These are phyloP conservation scores for Atta texana DNA, from an alignment of 1,140 invertebrate genomes.

Conservation along the genomic window DNA sequence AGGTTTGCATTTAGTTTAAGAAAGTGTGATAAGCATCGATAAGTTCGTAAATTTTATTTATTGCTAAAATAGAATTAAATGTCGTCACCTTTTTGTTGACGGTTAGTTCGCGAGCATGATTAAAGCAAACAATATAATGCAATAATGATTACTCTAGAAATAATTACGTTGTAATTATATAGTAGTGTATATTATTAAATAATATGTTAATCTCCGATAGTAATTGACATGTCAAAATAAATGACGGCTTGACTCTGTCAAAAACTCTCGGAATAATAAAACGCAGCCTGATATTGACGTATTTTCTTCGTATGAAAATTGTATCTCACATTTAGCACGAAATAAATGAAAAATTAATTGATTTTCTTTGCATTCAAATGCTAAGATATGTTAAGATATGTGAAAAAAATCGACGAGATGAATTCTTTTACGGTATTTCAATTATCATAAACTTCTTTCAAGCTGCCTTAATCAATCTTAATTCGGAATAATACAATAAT, in stretches of 20 bases:
- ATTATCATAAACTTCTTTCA: not conserved
- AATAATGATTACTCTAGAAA: conserved; percentile 24
- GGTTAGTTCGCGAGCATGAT: conserved; percentile 25
- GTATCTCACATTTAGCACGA: not conserved
- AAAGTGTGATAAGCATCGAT: not conserved
- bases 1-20: conserved; percentile 44
- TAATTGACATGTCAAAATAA: conserved; percentile 29
- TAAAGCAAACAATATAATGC: conserved; percentile 32
- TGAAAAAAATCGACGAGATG: not conserved
- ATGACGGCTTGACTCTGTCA: conserved; percentile 6
- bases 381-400: not conserved
- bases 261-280: conserved; percentile 16
- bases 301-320: conserved; percentile 10
- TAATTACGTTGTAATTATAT: conserved; percentile 28
- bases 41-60: conserved; percentile 58
- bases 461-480: not conserved
- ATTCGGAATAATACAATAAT: not conserved
- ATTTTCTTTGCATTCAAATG: not conserved
- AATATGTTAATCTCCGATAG: conserved; percentile 6
- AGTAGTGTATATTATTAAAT: conserved; percentile 39
- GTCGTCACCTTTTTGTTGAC: not conserved
- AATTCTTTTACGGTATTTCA: conserved; percentile 2
- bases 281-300: conserved; percentile 19
- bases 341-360: conserved; percentile 27
- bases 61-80: conserved; percentile 47